Evolutionary conservation across 1,140 invertebrate species (phyloP), one percentile per base, ranked within the genome.

Genomic region (Psilanteris sp.): DNA sequence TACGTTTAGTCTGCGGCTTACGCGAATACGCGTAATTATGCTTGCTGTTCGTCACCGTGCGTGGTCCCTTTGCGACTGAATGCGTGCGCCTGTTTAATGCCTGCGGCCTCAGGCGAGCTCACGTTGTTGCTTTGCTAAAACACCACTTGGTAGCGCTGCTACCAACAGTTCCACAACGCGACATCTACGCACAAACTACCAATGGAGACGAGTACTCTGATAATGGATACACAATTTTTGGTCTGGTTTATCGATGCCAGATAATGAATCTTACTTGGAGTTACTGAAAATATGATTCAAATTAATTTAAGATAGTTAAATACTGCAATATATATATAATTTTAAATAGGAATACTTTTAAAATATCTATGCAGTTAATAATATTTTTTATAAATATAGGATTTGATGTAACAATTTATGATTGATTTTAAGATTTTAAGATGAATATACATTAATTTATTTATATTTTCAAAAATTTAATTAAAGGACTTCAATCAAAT

Each of bases 21-120:
- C 77, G 32, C 77, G 41, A 39, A 15, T 64, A 32, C 46, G 52
- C 50, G 27, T 59, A 32, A 11, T 34, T 44, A n/a, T 24, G 20
- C 20, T 43, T 7, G 7, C 22, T 52, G 15, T 24, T 46, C 16
- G 54, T 31, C 78, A 78, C 81, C 73, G 79, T 79, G 77, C 82
- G 82, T 84, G 82, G 80, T 83, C 72, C 72, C 78, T 59, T 57
- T 81, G 78, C 80, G 83, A 86, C 85, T 86, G 83, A 80, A 67
- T 80, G 57, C 67, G 66, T 80, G 79, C 83, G 80, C 77, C 76
- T 77, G 31, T 55, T 61, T 43, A 37, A 46, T 59, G 46, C 57
- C 67, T 54, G 37, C 50, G 37, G 52, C 36, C 62, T 43, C 66
- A 71, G 11, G 16, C 18, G 3, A 4, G 7, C 6, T 39, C 41